These are phyloP conservation scores for Schizaphis graminum DNA, from an alignment of 2,888 invertebrate genomes.

Conservation along the genomic window DNA sequence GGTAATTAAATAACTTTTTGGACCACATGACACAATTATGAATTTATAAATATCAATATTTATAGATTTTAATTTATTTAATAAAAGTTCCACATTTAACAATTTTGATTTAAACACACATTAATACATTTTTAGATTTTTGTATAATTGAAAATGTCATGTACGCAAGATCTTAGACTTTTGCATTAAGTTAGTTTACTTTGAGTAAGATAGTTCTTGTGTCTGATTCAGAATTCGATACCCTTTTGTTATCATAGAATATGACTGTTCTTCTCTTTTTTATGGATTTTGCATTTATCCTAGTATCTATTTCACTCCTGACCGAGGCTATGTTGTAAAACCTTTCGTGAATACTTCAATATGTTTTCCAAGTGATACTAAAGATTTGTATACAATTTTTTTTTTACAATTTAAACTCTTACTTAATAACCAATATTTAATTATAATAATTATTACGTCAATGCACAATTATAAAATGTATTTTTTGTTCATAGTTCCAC, in stretches of 20 bases:
- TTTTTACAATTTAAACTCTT: neutral
- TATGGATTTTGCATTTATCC: neutral
- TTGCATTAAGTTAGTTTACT: neutral
- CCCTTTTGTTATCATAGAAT: neutral
- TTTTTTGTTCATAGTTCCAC: constrained; percentile 77
- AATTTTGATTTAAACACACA: neutral
- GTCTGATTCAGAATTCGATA: neutral
- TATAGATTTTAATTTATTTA: neutral
- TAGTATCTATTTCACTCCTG: neutral
- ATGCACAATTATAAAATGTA: neutral
- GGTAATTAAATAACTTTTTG: neutral
- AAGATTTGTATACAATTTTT: neutral
- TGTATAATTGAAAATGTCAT: neutral
- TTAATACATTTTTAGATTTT: no score
- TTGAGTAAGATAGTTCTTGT: neutral
- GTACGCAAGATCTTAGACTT: neutral
- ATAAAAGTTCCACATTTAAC: neutral
- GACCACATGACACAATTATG: neutral
- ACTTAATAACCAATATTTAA: neutral
- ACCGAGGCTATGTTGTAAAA: neutral
- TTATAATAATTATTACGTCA: neutral
- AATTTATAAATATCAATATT: neutral
- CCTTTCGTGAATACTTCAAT: neutral
- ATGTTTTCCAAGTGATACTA: neutral
- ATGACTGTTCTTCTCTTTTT: neutral